These are phyloP conservation scores for Pentalonia nigronervosa DNA, from an alignment of 1,140 invertebrate genomes.

Conservation along the genomic window DNA sequence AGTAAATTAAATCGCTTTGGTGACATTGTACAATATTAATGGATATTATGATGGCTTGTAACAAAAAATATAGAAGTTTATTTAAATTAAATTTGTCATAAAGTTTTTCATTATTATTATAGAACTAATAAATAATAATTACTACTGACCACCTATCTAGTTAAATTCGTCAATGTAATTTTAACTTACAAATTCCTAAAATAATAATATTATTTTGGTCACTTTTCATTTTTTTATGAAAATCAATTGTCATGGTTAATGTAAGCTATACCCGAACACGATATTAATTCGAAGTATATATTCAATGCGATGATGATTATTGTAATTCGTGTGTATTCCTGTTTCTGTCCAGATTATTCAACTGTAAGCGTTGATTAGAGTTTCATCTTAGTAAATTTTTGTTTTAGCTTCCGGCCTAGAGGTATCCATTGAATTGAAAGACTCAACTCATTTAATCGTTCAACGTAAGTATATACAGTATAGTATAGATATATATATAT, in stretches of 20 bases:
- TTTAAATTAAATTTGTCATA: not conserved
- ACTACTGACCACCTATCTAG: no score
- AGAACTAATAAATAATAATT: not conserved
- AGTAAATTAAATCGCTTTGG: no score
- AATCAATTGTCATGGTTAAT: no score
- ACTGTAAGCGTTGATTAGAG: not conserved
- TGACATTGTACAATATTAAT: no score
- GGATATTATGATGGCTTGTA: no score
- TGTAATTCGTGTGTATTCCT: not conserved
- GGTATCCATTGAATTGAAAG: conserved; percentile 34
- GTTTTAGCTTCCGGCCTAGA: conserved; percentile 32
- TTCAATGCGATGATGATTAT: no score
- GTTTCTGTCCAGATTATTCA: not conserved
- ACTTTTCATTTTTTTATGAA: not conserved
- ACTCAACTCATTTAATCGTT: conserved; percentile 36
- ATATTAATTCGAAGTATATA: not conserved
- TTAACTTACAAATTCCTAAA: not conserved
- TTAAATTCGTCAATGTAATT: not conserved
- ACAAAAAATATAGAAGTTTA: no score
- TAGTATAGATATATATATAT: not conserved
- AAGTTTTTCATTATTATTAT: not conserved
- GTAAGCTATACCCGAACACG: no score
- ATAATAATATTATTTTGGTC: not conserved
- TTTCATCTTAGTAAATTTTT: not conserved
- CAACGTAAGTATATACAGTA: conserved; percentile 14